Percentiles rank a stretch among this genome's conserved stretches.
Evolutionary conservation across 2,797 vertebrate species (phyloP).

Genomic region (Diceros bicornis): DNA sequence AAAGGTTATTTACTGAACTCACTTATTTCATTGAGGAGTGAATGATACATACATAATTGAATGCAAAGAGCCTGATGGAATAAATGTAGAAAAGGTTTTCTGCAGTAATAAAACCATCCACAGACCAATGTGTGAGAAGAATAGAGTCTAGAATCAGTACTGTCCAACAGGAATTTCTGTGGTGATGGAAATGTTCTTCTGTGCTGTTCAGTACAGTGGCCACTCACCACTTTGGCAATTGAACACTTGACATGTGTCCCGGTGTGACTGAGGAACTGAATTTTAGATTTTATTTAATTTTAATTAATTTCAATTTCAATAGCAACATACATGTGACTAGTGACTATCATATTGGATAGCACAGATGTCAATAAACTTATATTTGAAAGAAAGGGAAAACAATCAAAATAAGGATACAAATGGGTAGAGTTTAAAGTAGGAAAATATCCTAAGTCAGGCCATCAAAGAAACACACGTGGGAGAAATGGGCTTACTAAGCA

Average conservation of each 20-base stretch:
- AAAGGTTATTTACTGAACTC: not conserved
- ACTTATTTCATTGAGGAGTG: slow-evolving; percentile 11
- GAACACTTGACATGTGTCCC: not conserved
- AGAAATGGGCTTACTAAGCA: slow-evolving; percentile 37
- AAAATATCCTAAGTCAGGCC: slow-evolving; percentile 64
- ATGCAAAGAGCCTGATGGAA: not conserved
- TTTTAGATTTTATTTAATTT: not conserved
- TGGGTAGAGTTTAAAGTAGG: slow-evolving; percentile 15
- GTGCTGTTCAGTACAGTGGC: not conserved
- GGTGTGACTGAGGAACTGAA: not conserved
- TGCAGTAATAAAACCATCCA: not conserved
- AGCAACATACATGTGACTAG: not conserved
- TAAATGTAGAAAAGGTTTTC: not conserved
- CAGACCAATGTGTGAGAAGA: not conserved
- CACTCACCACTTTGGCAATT: not conserved
- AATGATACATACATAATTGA: not conserved
- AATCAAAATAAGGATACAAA: slow-evolving; percentile 3
- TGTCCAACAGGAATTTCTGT: not conserved
- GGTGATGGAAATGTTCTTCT: not conserved
- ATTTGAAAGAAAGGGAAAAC: slow-evolving; percentile 61
- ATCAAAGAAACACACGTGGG: slow-evolving; percentile 2
- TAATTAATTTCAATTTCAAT: slow-evolving; percentile 6
- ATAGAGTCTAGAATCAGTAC: not conserved
- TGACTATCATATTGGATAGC: not conserved
- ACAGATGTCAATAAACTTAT: not conserved